Percentiles rank a stretch among this genome's conserved stretches.
Evolutionary conservation across 2,797 vertebrate genomes (phyloP).

Genomic region (Microctenopoma stevenorrisi): DNA sequence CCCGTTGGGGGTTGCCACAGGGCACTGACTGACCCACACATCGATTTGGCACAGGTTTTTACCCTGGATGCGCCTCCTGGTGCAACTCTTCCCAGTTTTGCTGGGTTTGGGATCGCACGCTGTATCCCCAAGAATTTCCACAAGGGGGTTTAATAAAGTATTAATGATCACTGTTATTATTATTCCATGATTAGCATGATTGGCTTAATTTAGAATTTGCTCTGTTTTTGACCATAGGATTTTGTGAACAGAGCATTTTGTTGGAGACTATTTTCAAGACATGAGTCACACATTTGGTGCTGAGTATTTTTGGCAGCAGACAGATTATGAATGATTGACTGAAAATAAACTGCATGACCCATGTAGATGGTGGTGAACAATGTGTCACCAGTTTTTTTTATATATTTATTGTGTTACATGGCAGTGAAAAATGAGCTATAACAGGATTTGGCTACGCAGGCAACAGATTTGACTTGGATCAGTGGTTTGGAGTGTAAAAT

Average conservation of each 20-base stretch:
- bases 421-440: background rate
- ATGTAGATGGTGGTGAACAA: constrained; percentile 25
- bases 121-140: no score
- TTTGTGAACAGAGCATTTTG: constrained; percentile 25
- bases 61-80: no score
- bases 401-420: constrained; percentile 31
- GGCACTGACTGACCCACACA: no score
- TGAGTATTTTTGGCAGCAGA: constrained; percentile 33
- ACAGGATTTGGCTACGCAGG: constrained; percentile 14
- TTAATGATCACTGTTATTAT: no score
- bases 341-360: constrained; percentile 18
- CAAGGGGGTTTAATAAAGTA: no score
- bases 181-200: background rate
- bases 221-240: constrained; percentile 15
- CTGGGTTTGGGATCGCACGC: no score
- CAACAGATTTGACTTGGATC: constrained; percentile 2
- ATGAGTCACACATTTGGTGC: constrained; percentile 32
- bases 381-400: background rate
- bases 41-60: no score
- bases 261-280: constrained; percentile 33
- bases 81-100: no score
- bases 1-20: no score
- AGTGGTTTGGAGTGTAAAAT: background rate
- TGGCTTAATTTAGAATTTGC: background rate
- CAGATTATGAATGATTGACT: constrained; percentile 16